These are phyloP conservation scores for Frankliniella fusca DNA, from an alignment of 2,888 invertebrate species.

Conservation along the genomic window DNA sequence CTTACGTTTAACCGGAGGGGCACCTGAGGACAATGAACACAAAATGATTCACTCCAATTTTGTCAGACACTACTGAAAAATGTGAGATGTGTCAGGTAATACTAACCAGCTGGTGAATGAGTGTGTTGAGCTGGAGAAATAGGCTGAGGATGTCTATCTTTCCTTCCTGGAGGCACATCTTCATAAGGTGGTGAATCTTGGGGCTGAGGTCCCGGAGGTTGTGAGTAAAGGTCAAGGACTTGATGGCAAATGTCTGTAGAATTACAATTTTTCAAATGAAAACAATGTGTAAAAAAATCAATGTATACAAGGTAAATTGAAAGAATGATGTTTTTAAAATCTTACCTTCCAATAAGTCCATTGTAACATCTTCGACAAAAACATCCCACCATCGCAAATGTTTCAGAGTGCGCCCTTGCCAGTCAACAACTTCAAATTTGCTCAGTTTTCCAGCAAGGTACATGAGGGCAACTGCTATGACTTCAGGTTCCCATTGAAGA, in stretches of 20 bases:
- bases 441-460: conserved; percentile 93
- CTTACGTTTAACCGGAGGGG: not conserved
- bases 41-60: not conserved
- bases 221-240: conserved; percentile 85
- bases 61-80: not conserved
- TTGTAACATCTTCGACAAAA: conserved; percentile 91
- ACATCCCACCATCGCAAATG: conserved; percentile 96
- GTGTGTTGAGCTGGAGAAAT: not conserved
- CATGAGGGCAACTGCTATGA: conserved; percentile 94
- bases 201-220: conserved; percentile 49
- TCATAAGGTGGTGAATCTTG: conserved; percentile 39
- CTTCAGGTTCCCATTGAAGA: conserved; percentile 98
- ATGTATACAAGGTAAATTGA: not conserved
- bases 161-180: not conserved
- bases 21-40: not conserved
- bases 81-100: not conserved
- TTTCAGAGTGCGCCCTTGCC: conserved; percentile 73
- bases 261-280: conserved; percentile 5
- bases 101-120: conserved; percentile 1
- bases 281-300: not conserved
- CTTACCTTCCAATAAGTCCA: conserved; percentile 80
- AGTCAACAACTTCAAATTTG: conserved; percentile 91
- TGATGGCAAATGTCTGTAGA: conserved; percentile 88
- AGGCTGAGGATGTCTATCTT: conserved; percentile 5
- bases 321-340: not conserved